These are phyloP conservation scores for Catocala fraxini DNA, from an alignment of 2,888 invertebrate genomes.

Conservation along the genomic window DNA sequence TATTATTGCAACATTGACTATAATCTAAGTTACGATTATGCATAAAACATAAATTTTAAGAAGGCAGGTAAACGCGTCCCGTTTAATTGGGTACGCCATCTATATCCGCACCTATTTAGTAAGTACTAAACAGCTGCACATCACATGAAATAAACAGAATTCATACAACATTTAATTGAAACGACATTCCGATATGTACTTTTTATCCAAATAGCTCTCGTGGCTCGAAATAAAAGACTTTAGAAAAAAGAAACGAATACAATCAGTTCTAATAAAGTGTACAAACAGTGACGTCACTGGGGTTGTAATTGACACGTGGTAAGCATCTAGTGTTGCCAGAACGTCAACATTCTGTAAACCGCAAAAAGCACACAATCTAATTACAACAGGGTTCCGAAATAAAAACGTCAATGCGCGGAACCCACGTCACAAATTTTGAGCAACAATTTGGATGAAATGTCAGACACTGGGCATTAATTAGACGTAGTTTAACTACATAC, in stretches of 20 bases:
- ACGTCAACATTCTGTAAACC: conserved; percentile 26
- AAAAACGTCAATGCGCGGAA: conserved; percentile 21
- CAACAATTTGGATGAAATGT: conserved; percentile 52
- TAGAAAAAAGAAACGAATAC: conserved; percentile 15
- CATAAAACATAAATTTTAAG: conserved; percentile 58
- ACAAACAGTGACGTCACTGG: conserved; percentile 18
- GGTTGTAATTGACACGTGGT: conserved; percentile 41
- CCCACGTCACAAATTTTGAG: conserved; percentile 49
- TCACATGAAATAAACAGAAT: conserved; percentile 32
- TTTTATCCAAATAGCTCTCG: conserved; percentile 30
- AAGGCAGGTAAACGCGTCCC: conserved; percentile 46
- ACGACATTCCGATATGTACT: conserved; percentile 48
- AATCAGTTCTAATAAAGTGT: conserved; percentile 12
- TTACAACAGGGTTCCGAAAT: conserved; percentile 32
- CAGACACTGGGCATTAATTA: conserved; percentile 54
- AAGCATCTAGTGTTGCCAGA: conserved; percentile 29
- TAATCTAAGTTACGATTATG: conserved; percentile 75
- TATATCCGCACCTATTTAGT: conserved; percentile 27
- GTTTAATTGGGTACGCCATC: conserved; percentile 17
- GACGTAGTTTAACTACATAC: conserved; percentile 57
- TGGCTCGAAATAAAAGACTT: conserved; percentile 12
- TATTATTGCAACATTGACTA: conserved; percentile 82
- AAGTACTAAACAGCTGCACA: conserved; percentile 37
- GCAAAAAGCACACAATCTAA: conserved; percentile 60
- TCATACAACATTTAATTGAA: conserved; percentile 38